Evolutionary conservation across 2,888 invertebrate species (phyloP).

Genomic region (Torymus auratus): DNA sequence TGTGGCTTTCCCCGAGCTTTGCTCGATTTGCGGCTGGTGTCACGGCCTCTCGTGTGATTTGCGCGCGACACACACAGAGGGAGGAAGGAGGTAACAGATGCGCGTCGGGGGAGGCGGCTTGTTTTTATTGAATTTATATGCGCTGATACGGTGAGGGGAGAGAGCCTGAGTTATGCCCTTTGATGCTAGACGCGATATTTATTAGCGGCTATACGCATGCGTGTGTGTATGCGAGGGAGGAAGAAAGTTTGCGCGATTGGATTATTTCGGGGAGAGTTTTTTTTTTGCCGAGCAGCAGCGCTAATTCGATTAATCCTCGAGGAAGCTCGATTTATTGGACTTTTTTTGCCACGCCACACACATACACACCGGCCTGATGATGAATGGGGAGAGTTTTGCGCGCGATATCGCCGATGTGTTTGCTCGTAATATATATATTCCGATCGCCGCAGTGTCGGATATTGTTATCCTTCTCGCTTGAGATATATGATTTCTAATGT

Average conservation of each 20-base stretch:
- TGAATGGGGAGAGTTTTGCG: too few species aligned
- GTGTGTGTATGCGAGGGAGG: background rate
- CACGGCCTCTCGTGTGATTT: constrained; percentile 18
- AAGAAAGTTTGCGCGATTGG: constrained; percentile 20
- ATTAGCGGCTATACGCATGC: constrained; percentile 4
- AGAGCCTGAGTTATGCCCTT: constrained; percentile 32
- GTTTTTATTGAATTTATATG: constrained; percentile 55
- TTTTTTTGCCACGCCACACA: background rate
- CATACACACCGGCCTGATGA: too few species aligned
- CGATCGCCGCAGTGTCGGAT: too few species aligned
- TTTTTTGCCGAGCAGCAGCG: too few species aligned
- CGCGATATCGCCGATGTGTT: too few species aligned
- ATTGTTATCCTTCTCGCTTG: too few species aligned
- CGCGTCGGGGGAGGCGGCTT: background rate
- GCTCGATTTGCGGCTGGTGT: background rate
- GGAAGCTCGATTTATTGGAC: constrained; percentile 5
- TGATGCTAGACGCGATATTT: constrained; percentile 47
- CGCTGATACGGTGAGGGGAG: constrained; percentile 34
- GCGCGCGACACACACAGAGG: background rate
- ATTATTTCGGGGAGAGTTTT: too few species aligned
- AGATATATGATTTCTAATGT: too few species aligned
- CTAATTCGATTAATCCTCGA: too few species aligned
- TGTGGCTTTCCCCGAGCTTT: constrained; percentile 55
- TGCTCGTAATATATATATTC: too few species aligned
- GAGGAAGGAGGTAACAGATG: too few species aligned